These are phyloP conservation scores for Cryptoblepharus egeriae DNA, from an alignment of 2,797 vertebrate species.

Conservation along the genomic window DNA sequence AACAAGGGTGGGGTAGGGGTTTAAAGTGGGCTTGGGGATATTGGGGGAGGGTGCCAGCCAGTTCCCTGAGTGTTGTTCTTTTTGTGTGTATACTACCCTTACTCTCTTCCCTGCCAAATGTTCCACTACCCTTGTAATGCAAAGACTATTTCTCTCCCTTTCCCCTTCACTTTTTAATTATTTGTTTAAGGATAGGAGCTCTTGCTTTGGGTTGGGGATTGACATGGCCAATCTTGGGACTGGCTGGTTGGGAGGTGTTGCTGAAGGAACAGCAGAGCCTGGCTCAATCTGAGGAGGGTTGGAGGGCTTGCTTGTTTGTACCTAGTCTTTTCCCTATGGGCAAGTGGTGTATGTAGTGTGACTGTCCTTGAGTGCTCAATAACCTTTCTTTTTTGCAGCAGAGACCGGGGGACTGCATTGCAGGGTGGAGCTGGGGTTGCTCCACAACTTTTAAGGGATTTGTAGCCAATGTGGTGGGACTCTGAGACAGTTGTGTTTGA, in stretches of 20 bases:
- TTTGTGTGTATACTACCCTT: neutral
- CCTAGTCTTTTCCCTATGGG: slow-evolving; percentile 28
- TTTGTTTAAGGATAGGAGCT: neutral
- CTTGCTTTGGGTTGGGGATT: slow-evolving; percentile 10
- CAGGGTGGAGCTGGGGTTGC: slow-evolving; percentile 38
- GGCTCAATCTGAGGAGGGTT: slow-evolving; percentile 5
- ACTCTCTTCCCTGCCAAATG: neutral
- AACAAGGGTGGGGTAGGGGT: neutral
- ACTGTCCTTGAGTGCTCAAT: slow-evolving; percentile 39
- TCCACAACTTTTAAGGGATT: neutral
- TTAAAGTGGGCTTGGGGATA: slow-evolving; percentile 56
- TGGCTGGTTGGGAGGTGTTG: slow-evolving; percentile 34
- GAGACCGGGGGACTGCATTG: slow-evolving; percentile 35
- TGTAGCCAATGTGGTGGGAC: neutral
- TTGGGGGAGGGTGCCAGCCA: slow-evolving; percentile 54
- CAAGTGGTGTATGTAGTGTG: slow-evolving; percentile 11
- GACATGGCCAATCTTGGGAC: slow-evolving; percentile 33
- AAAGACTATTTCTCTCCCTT: neutral
- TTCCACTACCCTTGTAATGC: slow-evolving; percentile 6
- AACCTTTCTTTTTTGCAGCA: slow-evolving; percentile 74
- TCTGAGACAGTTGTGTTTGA: neutral
- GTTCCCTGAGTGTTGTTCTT: slow-evolving; percentile 37
- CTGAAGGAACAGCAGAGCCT: slow-evolving; percentile 3
- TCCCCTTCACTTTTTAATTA: neutral
- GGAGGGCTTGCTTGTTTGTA: slow-evolving; percentile 43